Base-by-base conservation (phyloP, 2,113 vertebrate species). In the Perca flavescens region DNA sequence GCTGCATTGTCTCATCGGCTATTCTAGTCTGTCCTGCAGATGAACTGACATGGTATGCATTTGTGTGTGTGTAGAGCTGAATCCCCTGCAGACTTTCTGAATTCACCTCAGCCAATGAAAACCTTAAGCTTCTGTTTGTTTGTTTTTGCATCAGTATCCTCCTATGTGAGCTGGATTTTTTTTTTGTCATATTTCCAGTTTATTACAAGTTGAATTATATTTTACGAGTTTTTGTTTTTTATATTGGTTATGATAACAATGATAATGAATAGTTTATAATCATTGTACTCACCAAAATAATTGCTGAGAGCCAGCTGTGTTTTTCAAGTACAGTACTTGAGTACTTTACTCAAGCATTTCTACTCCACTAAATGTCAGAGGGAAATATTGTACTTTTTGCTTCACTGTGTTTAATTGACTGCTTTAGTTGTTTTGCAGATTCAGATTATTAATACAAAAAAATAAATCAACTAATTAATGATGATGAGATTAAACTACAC, bases 1-100 rank as follows among this genome's bases (percentile, higher is more conserved):
- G 46, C 8, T 64, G 47, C 76, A 0, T 65, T 61, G 76, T 83
- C 34, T 74, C 54, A 19, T 78, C 40, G 62, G n/a, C 69, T 88
- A 8, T 85, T 85, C 74, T 74, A 3, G 65, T 65, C 46, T 21
- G 77, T 52, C 52, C 34, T 25, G 58, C 12, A 31, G n/a, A 43
- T 71, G 60, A 66, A 52, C 66, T 73, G 63, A 74, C 2, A 21
- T 61, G 61, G 66, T 60, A 12, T 60, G 71, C 53, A 3, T 76
- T 75, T 58, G 60, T 83, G 62, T 34, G 62, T 34, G 40, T 64
- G 77, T 14, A 0, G 49, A 34, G 67, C 34, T 21, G 73, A 43
- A 19, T 49, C 60, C 75, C 57, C 16, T 28, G 19, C 49, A 75
- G 75, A 49, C 49, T 6, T 61, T 11, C 7, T 57, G 5, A 25